Evolutionary conservation across 2,888 invertebrate species (phyloP).

Genomic region (Aproaerema taeniolella): DNA sequence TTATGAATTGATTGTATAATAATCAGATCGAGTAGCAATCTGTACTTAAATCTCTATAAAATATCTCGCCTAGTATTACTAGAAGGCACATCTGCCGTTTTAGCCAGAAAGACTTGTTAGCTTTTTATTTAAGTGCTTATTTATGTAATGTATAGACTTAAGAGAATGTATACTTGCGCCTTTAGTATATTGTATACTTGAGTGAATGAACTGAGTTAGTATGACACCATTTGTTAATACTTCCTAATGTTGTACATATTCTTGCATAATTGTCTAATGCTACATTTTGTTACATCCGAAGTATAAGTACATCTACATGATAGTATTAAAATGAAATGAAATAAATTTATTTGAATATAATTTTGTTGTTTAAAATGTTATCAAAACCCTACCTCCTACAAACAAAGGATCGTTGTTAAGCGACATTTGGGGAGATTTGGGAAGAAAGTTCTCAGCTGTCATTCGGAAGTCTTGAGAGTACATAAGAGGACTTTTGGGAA

Average conservation of each 20-base stretch:
- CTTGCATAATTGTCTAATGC: constrained; percentile 42
- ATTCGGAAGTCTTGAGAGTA: no score
- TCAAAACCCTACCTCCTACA: no score
- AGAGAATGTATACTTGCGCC: constrained; percentile 44
- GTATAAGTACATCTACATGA: constrained; percentile 36
- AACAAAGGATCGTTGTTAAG: no score
- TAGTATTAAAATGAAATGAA: constrained; percentile 51
- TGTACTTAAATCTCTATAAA: constrained; percentile 11
- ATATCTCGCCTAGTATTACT: constrained; percentile 49
- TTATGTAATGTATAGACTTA: constrained; percentile 50
- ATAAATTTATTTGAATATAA: constrained; percentile 40
- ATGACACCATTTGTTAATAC: constrained; percentile 31
- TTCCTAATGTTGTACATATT: constrained; percentile 40
- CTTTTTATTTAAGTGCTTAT: constrained; percentile 56
- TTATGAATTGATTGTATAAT: no score
- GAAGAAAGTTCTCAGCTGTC: no score
- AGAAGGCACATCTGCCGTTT: constrained; percentile 52
- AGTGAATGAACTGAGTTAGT: constrained; percentile 56
- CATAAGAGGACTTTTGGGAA: no score
- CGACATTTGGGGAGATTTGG: no score
- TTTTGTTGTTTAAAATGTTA: neutral
- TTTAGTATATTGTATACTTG: no score
- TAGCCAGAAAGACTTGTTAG: constrained; percentile 71
- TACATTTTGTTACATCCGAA: constrained; percentile 45
- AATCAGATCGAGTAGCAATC: no score